Conservation (phyloP, 2,797 vertebrate genomes). For the Gorsachius magnificus region DNA sequence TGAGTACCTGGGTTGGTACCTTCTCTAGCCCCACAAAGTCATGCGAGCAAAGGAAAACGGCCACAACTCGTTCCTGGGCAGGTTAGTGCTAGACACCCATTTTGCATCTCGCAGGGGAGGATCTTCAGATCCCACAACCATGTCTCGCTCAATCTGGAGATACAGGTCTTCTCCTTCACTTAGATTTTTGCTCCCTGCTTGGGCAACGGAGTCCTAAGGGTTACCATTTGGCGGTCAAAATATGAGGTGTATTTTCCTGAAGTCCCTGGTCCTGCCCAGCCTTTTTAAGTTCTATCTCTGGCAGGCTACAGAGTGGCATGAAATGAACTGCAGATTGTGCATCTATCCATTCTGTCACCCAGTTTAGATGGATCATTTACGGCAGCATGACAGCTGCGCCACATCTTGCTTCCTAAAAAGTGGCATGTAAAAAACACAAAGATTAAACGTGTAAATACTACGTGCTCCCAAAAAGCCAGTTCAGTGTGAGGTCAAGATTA, state of each 20-base stretch:
- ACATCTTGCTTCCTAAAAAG: neutral
- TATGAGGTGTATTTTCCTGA: fast-evolving
- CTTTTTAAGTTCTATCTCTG: neutral
- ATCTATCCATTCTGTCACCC: no score
- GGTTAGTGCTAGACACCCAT: neutral
- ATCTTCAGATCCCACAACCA: fast-evolving
- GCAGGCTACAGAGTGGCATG: neutral
- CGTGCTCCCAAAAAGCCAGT: neutral
- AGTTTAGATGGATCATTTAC: neutral
- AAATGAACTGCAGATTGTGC: neutral
- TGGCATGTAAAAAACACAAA: fast-evolving
- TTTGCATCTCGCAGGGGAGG: neutral
- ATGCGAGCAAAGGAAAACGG: neutral
- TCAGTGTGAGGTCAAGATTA: neutral
- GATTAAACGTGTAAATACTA: neutral
- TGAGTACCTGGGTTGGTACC: neutral
- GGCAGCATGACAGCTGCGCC: fast-evolving
- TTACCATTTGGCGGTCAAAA: neutral
- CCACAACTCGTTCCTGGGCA: neutral
- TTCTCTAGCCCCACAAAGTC: fast-evolving
- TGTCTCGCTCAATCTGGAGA: neutral
- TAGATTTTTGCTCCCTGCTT: neutral
- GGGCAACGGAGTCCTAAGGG: neutral
- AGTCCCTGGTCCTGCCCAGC: neutral
- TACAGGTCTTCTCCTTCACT: fast-evolving